phyloP scores from a whole-genome alignment of 1,140 invertebrate genomes.

The Drosophila littoralis region DNA sequence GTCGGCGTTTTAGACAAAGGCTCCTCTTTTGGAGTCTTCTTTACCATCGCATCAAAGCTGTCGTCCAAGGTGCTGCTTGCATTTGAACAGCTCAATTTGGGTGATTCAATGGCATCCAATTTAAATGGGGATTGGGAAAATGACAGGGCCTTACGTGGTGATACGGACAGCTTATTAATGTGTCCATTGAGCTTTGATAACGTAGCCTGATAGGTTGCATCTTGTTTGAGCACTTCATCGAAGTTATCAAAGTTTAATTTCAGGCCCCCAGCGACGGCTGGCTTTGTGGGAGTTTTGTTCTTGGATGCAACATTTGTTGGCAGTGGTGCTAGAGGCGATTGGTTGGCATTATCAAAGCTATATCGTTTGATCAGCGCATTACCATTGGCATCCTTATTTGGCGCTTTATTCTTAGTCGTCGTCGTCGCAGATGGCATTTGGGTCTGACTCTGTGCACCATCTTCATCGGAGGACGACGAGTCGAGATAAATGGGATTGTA shows the following conservation, averaged over 20 bases:
- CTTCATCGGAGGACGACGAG: constrained; percentile 76
- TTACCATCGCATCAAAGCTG: constrained; percentile 56
- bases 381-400: constrained; percentile 19
- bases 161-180: constrained; percentile 38
- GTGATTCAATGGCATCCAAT: not conserved
- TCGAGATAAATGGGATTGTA: constrained; percentile 80
- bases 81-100: constrained; percentile 18
- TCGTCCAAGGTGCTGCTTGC: constrained; percentile 23
- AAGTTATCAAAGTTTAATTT: constrained; percentile 47
- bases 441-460: constrained; percentile 29
- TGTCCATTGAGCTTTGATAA: constrained; percentile 52
- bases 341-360: constrained; percentile 45
- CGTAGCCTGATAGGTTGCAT: constrained; percentile 51
- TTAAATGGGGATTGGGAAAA: constrained; percentile 20
- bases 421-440: not conserved
- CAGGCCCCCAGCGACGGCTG: not conserved
- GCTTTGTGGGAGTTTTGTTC: not conserved
- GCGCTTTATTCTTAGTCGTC: constrained; percentile 24
- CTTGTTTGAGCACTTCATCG: constrained; percentile 42
- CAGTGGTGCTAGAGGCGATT: constrained; percentile 59
- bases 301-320: not conserved
- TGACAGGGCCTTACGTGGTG: constrained; percentile 24
- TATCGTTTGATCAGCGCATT: constrained; percentile 51
- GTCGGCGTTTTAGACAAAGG: not conserved
- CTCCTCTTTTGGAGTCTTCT: constrained; percentile 8